Conservation (phyloP, 53 echinoderm and acorn worm species). For the Astropecten irregularis region DNA sequence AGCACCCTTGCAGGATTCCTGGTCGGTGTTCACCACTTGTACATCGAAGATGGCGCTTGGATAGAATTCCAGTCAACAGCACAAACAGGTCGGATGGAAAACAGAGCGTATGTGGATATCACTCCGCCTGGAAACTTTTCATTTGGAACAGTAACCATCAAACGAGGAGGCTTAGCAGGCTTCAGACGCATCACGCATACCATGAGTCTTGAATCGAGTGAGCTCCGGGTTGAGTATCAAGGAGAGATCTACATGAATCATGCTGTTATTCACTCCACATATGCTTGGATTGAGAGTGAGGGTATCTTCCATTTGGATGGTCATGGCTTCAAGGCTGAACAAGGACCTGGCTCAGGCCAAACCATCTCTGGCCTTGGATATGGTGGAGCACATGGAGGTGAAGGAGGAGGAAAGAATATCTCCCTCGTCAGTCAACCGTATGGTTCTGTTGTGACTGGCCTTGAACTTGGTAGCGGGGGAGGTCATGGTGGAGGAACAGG, state of each 20-base stretch:
- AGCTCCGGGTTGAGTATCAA: conserved; percentile 81
- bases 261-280: conserved; percentile 78
- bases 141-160: conserved; percentile 86
- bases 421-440: conserved; percentile 75
- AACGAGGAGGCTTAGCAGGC: conserved; percentile 76
- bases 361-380: conserved; percentile 70
- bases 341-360: conserved; percentile 72
- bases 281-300: conserved; percentile 90
- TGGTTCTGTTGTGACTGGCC: conserved; percentile 77
- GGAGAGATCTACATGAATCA: conserved; percentile 86
- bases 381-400: conserved; percentile 89
- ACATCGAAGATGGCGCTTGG: conserved; percentile 79
- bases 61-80: conserved; percentile 78
- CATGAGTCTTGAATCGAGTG: conserved; percentile 82
- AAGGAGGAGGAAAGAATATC: conserved; percentile 78
- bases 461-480: conserved; percentile 83
- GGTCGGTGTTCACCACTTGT: conserved; percentile 86
- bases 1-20: conserved; percentile 79
- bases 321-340: conserved; percentile 67
- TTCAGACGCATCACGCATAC: conserved; percentile 65
- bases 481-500: conserved; percentile 79
- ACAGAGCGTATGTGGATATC: conserved; percentile 66
- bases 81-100: conserved; percentile 76
- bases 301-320: conserved; percentile 93
- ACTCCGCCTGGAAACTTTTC: conserved; percentile 86